These are phyloP conservation scores for Brienomyrus longianalis DNA, from an alignment of 2,113 vertebrate genomes.

Conservation along the genomic window DNA sequence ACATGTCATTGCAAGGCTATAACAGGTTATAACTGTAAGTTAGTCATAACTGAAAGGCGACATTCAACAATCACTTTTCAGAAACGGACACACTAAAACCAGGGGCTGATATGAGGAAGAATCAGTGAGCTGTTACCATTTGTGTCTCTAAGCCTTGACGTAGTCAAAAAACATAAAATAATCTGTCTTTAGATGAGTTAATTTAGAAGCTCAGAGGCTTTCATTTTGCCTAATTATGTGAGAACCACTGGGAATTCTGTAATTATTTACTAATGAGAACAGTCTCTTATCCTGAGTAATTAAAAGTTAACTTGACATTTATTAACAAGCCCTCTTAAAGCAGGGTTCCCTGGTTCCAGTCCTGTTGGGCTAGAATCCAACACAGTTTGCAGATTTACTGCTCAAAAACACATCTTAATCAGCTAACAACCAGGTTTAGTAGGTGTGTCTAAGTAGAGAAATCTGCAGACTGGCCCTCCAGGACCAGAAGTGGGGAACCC, in stretches of 20 bases:
- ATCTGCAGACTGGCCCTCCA: background rate
- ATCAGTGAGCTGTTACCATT: background rate
- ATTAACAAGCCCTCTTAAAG: background rate
- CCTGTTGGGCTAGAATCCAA: background rate
- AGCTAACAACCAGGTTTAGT: background rate
- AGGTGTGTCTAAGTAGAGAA: background rate
- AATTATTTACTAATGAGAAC: slow-evolving; percentile 1
- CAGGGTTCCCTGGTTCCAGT: background rate
- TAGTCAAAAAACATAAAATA: background rate
- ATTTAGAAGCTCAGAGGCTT: background rate
- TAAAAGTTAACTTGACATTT: background rate
- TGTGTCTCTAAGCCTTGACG: background rate
- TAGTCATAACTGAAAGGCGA: background rate
- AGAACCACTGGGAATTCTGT: background rate
- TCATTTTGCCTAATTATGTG: background rate
- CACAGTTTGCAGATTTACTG: background rate
- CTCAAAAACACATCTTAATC: background rate
- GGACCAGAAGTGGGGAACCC: background rate
- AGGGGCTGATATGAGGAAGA: background rate
- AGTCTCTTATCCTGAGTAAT: background rate
- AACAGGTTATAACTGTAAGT: background rate
- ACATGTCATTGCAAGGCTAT: background rate
- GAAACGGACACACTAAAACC: background rate
- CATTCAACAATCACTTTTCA: background rate
- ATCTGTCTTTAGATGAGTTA: background rate